Base-by-base conservation (phyloP, 1,140 invertebrate species). In the Bombus sibiricus region DNA sequence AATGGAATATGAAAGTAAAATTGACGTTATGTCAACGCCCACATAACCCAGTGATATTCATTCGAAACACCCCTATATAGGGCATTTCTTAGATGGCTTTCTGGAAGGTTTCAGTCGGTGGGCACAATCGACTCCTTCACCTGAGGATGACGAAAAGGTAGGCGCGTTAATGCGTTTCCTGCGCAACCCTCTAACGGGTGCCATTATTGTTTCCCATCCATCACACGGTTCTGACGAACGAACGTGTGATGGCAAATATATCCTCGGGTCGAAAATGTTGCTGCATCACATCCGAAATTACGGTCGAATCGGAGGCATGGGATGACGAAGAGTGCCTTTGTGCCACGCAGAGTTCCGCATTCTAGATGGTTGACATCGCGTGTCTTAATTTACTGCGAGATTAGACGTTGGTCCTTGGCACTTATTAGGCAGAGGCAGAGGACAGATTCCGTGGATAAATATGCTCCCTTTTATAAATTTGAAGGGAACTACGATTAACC, bases 271-370 rank as follows among this genome's bases (percentile, higher is more conserved):
- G 81, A 88, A 92, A 92, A 91, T 91, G 82, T 86, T 88, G 91
- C 90, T 89, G 85, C 86, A 86, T 92, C 90, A 92, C 86, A 90
- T 90, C 87, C 89, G 89, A 91, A 92, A 92, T 90, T 91, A 91
- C 89, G 85, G 80, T 74, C 81, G 79, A 87, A 81, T 87, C 69
- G 64, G 77, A 82, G 72, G 83, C 81, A 88, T 86, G 84, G 85
- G 47, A 28, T 25, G 32, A 59, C 76, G 77, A 69, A 43, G 74
- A 79, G 39, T 73, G 73, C 41, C 86, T 90, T 87, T 82, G 85
- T 89, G 81, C 64, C 57, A 22, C 68, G 62, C 68, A 41, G 41
- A 78, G 76, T 89, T 84, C 72, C 83, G 84, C 66, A 68, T 82
- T 80, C 66, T 43, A 75, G 62, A 47, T 8, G 53, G 66, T 78